Base-by-base conservation (phyloP, 2,888 invertebrate species). In the Chorisops tibialis region DNA sequence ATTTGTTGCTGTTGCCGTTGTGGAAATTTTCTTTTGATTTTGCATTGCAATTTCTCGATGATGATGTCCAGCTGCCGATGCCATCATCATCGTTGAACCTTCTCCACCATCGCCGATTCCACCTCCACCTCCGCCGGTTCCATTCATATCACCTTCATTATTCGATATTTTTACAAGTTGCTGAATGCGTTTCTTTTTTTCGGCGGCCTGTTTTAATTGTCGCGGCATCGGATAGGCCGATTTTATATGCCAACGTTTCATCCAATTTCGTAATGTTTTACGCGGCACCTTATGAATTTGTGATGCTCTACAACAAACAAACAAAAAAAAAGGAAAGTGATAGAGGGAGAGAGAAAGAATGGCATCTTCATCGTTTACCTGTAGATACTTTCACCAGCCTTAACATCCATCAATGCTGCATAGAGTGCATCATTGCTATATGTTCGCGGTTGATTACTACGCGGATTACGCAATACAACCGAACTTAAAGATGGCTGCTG, bases 241-340 rank as follows among this genome's bases (percentile, higher is more conserved):
- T 62, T 83, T 83, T 12, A 83, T 83, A 73, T 83, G 81, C 71
- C 83, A 83, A 0, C 84, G 75, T 67, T 84, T 84, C 84, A 84
- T 84, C 82, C 84, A 84, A 73, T 84, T 84, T 3, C 84, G 78
- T 0, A 84, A 76, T 0, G 84, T 84, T 61, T 84, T 84, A 16
- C 84, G 75, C 0, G 84, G 84, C 0, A 84, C 83, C 68, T 82
- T 82, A 72, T 82, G 83, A 0, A 82, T 82, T 70, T 83, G 83
- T 1, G 84, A 83, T 62, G 84, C 83, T 68, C 84, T 83, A 75
- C 0, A 12, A 39, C 5, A 39, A 14, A 16, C 39, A 12, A 39
- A 39, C 4, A 14, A 39, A 16, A 39, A 39, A 14, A 24, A 4
- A 4, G 24, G 24, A 24, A 24, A 24, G 7, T 7, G 9, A 30